Conservation (phyloP, 2,797 vertebrate species). For the Myotis pilosus region DNA sequence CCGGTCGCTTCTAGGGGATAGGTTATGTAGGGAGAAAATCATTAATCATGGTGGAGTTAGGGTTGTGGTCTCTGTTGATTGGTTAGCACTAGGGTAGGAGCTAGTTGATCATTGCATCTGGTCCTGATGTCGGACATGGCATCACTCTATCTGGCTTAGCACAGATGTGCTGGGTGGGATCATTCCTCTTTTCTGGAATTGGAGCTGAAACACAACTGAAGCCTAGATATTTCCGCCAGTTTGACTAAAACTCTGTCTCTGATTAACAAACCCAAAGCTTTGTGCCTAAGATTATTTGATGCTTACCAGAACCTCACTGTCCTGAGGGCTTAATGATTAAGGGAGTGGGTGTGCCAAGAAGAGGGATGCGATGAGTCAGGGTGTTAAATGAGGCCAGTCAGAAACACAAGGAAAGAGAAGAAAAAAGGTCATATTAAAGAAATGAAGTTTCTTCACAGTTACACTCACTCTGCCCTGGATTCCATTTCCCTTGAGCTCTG, state of each 20-base stretch:
- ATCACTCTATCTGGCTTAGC: background rate
- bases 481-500: background rate
- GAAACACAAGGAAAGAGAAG: background rate
- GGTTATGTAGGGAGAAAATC: background rate
- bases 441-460: background rate
- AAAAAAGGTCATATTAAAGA: background rate
- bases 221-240: background rate
- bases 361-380: background rate
- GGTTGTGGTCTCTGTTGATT: background rate
- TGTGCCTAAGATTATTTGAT: background rate
- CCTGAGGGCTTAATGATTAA: background rate
- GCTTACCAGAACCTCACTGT: background rate
- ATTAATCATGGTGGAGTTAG: background rate
- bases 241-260: background rate
- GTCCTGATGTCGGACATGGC: background rate
- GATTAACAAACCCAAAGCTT: background rate
- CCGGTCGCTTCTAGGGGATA: background rate
- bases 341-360: background rate
- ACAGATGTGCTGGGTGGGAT: background rate
- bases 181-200: background rate
- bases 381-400: background rate
- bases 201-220: background rate
- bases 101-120: background rate
- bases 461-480: background rate
- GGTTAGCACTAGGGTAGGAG: background rate